phyloP scores from a whole-genome alignment of 1,140 invertebrate species.

The Pogonus chalceus region DNA sequence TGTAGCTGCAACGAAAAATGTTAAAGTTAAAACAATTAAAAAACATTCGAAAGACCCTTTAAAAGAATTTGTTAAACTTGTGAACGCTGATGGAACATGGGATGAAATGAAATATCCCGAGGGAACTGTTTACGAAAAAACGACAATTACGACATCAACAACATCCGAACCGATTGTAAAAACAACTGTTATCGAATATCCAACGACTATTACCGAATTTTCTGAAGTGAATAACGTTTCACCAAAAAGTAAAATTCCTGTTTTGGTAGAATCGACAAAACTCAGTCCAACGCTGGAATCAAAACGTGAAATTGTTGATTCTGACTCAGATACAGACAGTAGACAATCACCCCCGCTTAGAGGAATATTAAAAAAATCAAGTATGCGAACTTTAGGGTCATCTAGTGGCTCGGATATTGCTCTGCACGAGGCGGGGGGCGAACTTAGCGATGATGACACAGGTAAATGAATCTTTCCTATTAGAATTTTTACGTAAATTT shows the following conservation, averaged over 20 bases:
- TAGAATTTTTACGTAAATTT: neutral
- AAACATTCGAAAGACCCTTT: constrained; percentile 36
- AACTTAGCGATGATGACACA: constrained; percentile 34
- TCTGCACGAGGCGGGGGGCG: constrained; percentile 44
- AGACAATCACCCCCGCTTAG: constrained; percentile 27
- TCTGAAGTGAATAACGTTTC: neutral
- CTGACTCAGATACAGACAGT: constrained; percentile 32
- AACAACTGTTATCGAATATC: constrained; percentile 23
- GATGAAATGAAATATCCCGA: constrained; percentile 31
- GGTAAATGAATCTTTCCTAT: constrained; percentile 21
- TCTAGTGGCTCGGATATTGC: constrained; percentile 54
- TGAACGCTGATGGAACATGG: constrained; percentile 34
- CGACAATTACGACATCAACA: constrained; percentile 28
- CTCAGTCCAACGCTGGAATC: constrained; percentile 16
- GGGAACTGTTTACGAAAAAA: constrained; percentile 27
- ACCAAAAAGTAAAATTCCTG: constrained; percentile 26
- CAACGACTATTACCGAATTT: constrained; percentile 14
- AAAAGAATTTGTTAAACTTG: constrained; percentile 32
- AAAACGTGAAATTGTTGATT: constrained; percentile 30
- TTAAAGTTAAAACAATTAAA: constrained; percentile 36
- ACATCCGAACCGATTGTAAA: constrained; percentile 35
- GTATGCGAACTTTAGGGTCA: constrained; percentile 43
- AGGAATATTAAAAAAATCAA: constrained; percentile 29
- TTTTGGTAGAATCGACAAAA: constrained; percentile 8
- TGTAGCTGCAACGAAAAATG: constrained; percentile 20